Base-by-base conservation (phyloP, 1,140 invertebrate genomes). In the Camponotus vicinus region DNA sequence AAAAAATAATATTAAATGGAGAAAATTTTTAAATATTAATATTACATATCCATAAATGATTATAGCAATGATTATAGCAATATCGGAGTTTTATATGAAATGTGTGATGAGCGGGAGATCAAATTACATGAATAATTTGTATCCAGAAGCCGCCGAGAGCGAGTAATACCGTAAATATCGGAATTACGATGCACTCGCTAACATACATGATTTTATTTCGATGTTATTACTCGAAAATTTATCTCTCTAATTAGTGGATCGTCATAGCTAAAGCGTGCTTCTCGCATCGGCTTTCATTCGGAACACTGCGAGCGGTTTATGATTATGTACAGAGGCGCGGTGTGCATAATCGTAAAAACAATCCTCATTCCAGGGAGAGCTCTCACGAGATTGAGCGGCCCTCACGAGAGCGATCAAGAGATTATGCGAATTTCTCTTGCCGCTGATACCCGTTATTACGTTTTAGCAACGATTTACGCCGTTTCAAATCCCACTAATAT, bases 401-500 rank as follows among this genome's bases (percentile, higher is more conserved):
- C 49, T 37, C 34, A 61, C 32, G 67, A 85, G 75, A 52, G 27
- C 27, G 87, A 82, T 88, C 32, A 52, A 69, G 63, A 59, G 77
- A 86, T 89, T 86, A 82, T 70, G 45, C 59, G 49, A 55, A 84
- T 42, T 80, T 8, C 63, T 61, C 37, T 21, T 40, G n/a, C 32
- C 37, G 59, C 21, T 21, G 32, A 52, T 45, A 34, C 52, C 37
- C 64, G 67, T 84, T 88, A 87, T 49, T 57, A 27, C n/a, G 6
- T 15, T 69, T 49, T 66, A 69, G 27, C 42, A 67, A 18, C 15
- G 40, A 89, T 86, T 86, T 77, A 82, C 52, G 76, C 77, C 89
- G 79, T 86, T 89, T 86, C 71, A 61, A 77, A 79, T 89, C 64
- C 45, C 40, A 61, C 27, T 61, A 67, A 71, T 70, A 42, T 86